Evolutionary conservation across 2,888 invertebrate genomes (phyloP), one percentile per base, ranked within the genome.

Genomic region (Aquatica leii): DNA sequence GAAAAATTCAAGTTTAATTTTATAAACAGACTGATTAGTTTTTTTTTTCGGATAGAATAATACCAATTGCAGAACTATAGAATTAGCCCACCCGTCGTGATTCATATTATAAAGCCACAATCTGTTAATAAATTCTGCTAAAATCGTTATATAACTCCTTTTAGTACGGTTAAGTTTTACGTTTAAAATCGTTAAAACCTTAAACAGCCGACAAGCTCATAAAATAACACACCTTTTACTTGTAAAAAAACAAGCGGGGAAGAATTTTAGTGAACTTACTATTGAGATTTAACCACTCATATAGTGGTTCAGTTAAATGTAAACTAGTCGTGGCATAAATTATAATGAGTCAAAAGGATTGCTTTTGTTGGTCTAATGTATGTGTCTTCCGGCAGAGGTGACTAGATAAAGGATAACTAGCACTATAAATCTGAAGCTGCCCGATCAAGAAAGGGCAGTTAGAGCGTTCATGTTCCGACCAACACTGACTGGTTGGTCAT

Each of bases 361-460:
- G 24, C 43, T 41, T 24, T 51, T 49, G 43, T 50, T 60, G 62
- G 66, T 21, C 52, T 18, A 54, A 34, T 53, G 62, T 59, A 59
- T 34, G 55, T 69, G 65, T 70, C 69, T 70, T 70, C 69, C 69
- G 69, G 68, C 69, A 58, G 57, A 66, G 61, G 67, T 65, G 65
- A 70, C 68, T 70, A 67, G 66, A 66, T 68, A 67, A 67, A 69
- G 66, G 65, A 69, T 68, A 69, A 68, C 69, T 65, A 70, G 63
- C 62, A 62, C 66, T 66, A 68, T 70, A 70, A 70, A 68, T 70
- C 63, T 66, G 57, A 54, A 24, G 48, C 59, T 65, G 69, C 63
- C 66, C 40, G 69, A 66, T 66, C 62, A 37, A 61, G 54, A 61
- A 65, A 61, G 65, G 65, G 61, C 65, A 57, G 65, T 59, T 51